Base-by-base conservation (phyloP, 2,888 invertebrate genomes). In the Mactromeris polynyma region DNA sequence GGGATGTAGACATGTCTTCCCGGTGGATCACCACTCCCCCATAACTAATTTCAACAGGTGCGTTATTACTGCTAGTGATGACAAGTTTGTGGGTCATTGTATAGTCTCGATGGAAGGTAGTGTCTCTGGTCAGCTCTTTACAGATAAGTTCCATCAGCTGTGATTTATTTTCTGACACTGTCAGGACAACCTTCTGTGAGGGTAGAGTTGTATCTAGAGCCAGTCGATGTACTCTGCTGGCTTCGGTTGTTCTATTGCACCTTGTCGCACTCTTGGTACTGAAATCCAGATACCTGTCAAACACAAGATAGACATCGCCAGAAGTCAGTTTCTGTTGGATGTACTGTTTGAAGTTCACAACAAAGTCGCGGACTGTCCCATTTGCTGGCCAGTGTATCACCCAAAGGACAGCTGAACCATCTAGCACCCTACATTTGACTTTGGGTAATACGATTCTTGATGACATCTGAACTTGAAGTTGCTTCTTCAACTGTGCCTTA, bases 371-470 rank as follows among this genome's bases (percentile, higher is more conserved):
- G 42, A 86, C 78, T 19, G 54, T 33, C 2, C 84, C 84, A 4
- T 31, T 58, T 40, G 51, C 26, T 11, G 85, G 81, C 86, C 81
- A 81, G 1, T 40, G 77, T 36, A 86, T 82, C n/a, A 9, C 14
- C n/a, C 38, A 87, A 19, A 84, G 81, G 36, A 84, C 26, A 14
- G 81, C 87, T 36, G 64, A 87, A n/a, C 87, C 83, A 87, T 87
- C 84, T 9, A 87, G 81, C 36, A 42, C 9, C n/a, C 19, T n/a
- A 3, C 14, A 2, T 1, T 11, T 1, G 78, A 38, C 26, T 11
- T 17, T n/a, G 54, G 17, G 54, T 21, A 54, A 19, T 40, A 21
- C 26, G 2, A 2, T 31, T 6, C 38, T 0, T 42, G 21, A 38
- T 42, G 36, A 14, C 9, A 7, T 26, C 14, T 64, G 6, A 26